Evolutionary conservation across 2,888 invertebrate species (phyloP), one percentile per base, ranked within the genome.

Genomic region (Polylopha cassiicola): DNA sequence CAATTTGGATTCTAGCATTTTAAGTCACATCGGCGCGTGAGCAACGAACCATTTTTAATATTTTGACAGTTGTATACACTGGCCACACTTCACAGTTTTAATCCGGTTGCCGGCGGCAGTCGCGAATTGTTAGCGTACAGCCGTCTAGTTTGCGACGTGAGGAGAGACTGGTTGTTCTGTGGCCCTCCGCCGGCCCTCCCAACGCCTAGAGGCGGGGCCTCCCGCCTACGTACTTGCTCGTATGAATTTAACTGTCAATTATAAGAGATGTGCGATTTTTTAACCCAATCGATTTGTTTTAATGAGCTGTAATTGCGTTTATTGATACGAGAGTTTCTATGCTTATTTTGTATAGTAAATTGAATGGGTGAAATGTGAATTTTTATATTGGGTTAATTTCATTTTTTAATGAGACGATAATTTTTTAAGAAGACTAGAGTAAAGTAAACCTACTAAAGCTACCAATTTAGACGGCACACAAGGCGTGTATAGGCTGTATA

Each of bases 71-170:
- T n/a, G n/a, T n/a, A n/a, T n/a, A n/a, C n/a, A n/a, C n/a, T n/a
- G n/a, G n/a, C n/a, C n/a, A n/a, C n/a, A n/a, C n/a, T n/a, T n/a
- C n/a, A n/a, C n/a, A n/a, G n/a, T n/a, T n/a, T n/a, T n/a, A n/a
- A 75, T 50, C 59, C 50, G 54, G 65, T 58, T 57, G 77, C 80
- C 81, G 77, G 65, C 68, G 55, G 71, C 64, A 66, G 67, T 53
- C 65, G 66, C 78, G 70, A 85, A 84, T 85, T 80, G 71, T 66
- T 71, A 77, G n/a, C n/a, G n/a, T n/a, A n/a, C n/a, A n/a, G n/a
- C n/a, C n/a, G n/a, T n/a, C n/a, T n/a, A n/a, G n/a, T n/a, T n/a
- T n/a, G n/a, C n/a, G n/a, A n/a, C n/a, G n/a, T n/a, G n/a, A n/a
- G n/a, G n/a, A n/a, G n/a, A n/a, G n/a, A n/a, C n/a, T n/a, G n/a